phyloP scores from a whole-genome alignment of 2,888 invertebrate species.

The Dynastes maya region DNA sequence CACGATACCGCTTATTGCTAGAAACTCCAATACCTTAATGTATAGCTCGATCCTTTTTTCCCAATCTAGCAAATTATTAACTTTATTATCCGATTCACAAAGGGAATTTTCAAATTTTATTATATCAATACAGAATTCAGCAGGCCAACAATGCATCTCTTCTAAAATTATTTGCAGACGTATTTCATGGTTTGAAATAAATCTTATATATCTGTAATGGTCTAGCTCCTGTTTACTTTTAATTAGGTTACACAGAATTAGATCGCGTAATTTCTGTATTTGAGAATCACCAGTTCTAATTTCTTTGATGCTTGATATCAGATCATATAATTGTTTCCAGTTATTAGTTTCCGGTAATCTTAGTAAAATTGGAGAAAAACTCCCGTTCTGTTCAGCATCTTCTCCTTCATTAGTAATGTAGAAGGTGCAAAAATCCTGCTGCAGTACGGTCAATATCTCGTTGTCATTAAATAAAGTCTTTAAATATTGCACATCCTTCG shows the following conservation, averaged over 20 bases:
- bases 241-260: constrained; percentile 75
- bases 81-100: constrained; percentile 64
- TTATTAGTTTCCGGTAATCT: constrained; percentile 60
- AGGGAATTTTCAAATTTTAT: constrained; percentile 72
- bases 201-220: constrained; percentile 73
- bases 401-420: constrained; percentile 20
- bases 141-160: constrained; percentile 74
- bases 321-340: constrained; percentile 67
- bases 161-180: constrained; percentile 73
- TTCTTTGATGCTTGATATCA: constrained; percentile 76
- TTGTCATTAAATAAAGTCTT: constrained; percentile 75
- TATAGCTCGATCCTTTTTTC: constrained; percentile 78
- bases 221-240: constrained; percentile 71
- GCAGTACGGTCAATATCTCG: constrained; percentile 75
- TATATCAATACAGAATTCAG: constrained; percentile 73
- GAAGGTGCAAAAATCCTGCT: constrained; percentile 69
- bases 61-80: constrained; percentile 72
- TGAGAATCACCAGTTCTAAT: constrained; percentile 67
- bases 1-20: not conserved
- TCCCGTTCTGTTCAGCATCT: not conserved
- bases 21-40: constrained; percentile 71
- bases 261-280: constrained; percentile 74
- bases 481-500: constrained; percentile 73
- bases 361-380: constrained; percentile 31
- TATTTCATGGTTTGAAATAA: constrained; percentile 72